These are phyloP conservation scores for Antedon mediterranea DNA, from an alignment of 53 echinoderm and acorn worm genomes.

Conservation along the genomic window DNA sequence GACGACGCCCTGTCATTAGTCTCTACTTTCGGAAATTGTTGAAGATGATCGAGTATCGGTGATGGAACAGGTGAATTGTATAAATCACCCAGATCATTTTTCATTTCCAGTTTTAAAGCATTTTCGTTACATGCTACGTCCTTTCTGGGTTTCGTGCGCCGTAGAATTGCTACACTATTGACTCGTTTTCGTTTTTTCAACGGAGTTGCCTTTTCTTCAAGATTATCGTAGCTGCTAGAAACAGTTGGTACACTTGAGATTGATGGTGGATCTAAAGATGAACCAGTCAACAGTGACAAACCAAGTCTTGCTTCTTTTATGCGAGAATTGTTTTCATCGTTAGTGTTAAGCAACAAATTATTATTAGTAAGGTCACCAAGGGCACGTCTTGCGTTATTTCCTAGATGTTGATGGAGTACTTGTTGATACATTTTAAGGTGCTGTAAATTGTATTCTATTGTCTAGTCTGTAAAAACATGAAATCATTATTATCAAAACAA, in stretches of 20 bases:
- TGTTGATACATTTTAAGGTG: neutral
- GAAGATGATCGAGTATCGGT: neutral
- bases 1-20: neutral
- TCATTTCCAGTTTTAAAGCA: neutral
- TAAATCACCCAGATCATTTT: neutral
- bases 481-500: too few species aligned
- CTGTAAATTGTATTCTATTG: neutral
- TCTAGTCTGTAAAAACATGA: too few species aligned
- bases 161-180: neutral
- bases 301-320: neutral
- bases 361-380: neutral
- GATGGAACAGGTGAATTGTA: neutral
- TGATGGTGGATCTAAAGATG: neutral
- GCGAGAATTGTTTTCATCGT: neutral
- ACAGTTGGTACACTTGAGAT: neutral
- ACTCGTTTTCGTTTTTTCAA: neutral
- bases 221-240: neutral
- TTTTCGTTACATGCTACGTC: neutral
- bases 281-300: neutral
- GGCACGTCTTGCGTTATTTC: neutral
- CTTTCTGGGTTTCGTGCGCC: neutral
- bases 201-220: neutral
- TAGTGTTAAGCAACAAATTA: neutral
- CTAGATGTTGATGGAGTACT: neutral
- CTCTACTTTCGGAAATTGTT: neutral